Evolutionary conservation across 2,888 invertebrate species (phyloP).

Genomic region (Archips xylosteana): DNA sequence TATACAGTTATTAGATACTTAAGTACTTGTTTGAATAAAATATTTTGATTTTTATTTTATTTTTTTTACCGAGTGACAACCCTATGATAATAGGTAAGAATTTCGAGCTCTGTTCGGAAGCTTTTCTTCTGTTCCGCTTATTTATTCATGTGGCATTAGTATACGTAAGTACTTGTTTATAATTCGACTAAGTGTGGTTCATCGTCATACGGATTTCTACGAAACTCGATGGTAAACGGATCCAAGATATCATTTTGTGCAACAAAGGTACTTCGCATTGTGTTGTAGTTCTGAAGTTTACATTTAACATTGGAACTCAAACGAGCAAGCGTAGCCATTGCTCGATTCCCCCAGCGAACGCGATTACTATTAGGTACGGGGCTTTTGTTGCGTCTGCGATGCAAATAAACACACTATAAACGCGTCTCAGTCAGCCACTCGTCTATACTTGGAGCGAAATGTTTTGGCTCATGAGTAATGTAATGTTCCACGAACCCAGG

Average conservation of each 20-base stretch:
- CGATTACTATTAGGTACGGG: slow-evolving; percentile 21
- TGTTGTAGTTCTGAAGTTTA: neutral
- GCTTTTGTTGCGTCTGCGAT: slow-evolving; percentile 28
- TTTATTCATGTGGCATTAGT: no score
- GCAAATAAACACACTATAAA: slow-evolving; percentile 28
- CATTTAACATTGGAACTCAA: neutral
- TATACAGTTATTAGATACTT: no score
- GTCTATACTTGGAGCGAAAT: slow-evolving; percentile 15
- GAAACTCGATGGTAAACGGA: neutral
- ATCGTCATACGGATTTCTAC: neutral
- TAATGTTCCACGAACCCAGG: slow-evolving; percentile 1
- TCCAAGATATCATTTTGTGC: neutral
- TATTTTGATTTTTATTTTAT: no score
- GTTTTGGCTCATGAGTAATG: slow-evolving; percentile 9
- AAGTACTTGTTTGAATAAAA: no score
- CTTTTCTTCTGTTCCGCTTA: no score
- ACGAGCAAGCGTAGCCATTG: neutral
- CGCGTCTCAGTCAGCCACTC: slow-evolving; percentile 19
- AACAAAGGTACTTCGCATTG: neutral
- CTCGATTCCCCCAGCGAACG: neutral
- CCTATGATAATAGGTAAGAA: no score
- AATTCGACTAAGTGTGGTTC: neutral
- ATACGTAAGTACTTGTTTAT: neutral
- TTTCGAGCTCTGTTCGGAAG: no score
- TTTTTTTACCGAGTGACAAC: no score